These are phyloP conservation scores for Papilio machaon DNA, from an alignment of 1,140 invertebrate species.

Conservation along the genomic window DNA sequence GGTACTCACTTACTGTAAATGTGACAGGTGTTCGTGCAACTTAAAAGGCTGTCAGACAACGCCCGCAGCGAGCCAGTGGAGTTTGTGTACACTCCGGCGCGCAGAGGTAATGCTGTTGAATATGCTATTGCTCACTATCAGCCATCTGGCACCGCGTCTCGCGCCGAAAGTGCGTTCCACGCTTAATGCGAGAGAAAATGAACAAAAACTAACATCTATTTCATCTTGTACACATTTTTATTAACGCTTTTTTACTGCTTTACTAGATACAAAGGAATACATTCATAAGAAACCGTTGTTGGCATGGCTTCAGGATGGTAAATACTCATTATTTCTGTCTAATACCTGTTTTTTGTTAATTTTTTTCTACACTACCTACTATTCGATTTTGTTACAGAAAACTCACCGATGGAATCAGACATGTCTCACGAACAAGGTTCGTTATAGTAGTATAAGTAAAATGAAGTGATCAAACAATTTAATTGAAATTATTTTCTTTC, in stretches of 20 bases:
- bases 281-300: neutral
- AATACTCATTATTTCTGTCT: neutral
- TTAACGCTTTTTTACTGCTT: neutral
- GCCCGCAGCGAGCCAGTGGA: slow-evolving; percentile 90
- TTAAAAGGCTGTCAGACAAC: slow-evolving; percentile 92
- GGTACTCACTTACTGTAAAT: neutral
- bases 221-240: neutral
- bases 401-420: neutral
- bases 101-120: slow-evolving; percentile 51
- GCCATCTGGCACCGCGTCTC: too few species aligned
- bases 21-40: slow-evolving; percentile 88
- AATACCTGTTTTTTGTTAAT: neutral
- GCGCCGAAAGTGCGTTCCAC: too few species aligned
- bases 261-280: neutral
- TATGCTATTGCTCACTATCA: neutral
- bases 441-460: neutral
- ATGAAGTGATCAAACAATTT: neutral
- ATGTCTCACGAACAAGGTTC: neutral
- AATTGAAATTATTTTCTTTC: neutral
- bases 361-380: neutral
- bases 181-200: too few species aligned
- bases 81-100: slow-evolving; percentile 92
- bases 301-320: neutral
- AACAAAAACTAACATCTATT: too few species aligned
- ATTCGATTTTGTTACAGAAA: neutral